These are phyloP conservation scores for Haliclona indistincta DNA, from an alignment of 37 sponge, comb jelly and placozoan genomes.

Conservation along the genomic window DNA sequence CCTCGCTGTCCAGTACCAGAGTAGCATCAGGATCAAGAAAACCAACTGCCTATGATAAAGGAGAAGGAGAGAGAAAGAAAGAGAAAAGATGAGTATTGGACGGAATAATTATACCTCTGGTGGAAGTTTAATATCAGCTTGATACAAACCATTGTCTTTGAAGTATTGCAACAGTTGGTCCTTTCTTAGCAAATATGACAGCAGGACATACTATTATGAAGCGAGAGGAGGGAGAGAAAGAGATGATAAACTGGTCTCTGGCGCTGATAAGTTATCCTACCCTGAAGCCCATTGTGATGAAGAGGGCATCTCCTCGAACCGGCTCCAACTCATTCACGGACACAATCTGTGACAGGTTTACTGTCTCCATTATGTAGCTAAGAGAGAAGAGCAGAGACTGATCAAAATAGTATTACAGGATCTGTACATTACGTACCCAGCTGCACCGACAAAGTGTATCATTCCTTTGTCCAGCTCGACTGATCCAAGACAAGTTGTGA, in stretches of 20 bases:
- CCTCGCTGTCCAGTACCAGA: no score
- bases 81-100: not conserved
- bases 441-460: not conserved
- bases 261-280: not conserved
- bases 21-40: constrained; percentile 5
- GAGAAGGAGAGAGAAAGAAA: not conserved
- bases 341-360: not conserved
- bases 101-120: constrained; percentile 18
- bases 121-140: constrained; percentile 27
- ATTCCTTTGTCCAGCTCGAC: not conserved
- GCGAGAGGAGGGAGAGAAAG: not conserved
- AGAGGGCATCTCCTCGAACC: not conserved
- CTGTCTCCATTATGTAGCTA: not conserved
- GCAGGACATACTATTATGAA: constrained; percentile 25
- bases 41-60: constrained; percentile 11
- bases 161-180: constrained; percentile 33
- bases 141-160: constrained; percentile 22
- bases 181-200: constrained; percentile 36
- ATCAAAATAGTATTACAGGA: no score
- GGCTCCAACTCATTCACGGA: constrained; percentile 40
- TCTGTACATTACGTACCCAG: constrained; percentile 27
- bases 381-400: no score
- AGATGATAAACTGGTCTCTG: not conserved
- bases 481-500: constrained; percentile 5
- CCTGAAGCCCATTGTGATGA: not conserved